These are phyloP conservation scores for Loxodonta africana DNA, from an alignment of 2,113 vertebrate genomes.

Conservation along the genomic window DNA sequence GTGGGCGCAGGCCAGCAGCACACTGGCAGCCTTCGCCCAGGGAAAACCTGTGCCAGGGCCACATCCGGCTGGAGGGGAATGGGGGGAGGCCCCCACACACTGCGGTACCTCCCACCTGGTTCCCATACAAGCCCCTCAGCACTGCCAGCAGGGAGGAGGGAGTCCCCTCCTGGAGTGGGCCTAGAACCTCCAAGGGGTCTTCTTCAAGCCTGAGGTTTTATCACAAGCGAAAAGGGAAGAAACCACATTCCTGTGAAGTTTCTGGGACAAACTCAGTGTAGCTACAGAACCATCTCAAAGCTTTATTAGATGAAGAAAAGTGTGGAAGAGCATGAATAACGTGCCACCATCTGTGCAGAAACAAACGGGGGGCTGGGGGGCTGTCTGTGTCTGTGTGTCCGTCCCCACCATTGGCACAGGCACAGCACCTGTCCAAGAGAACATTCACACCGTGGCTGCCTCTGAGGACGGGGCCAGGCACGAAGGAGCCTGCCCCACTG, in stretches of 20 bases:
- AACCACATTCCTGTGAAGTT: neutral
- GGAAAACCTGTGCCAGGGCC: neutral
- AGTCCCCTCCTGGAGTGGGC: neutral
- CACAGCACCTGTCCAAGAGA: neutral
- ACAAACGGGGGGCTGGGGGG: too few relatives aligned
- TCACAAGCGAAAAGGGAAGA: neutral
- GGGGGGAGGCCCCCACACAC: neutral
- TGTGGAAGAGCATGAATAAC: neutral
- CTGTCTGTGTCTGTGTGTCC: too few relatives aligned
- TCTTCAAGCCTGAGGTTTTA: neutral
- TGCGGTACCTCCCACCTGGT: neutral
- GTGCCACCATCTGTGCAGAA: neutral
- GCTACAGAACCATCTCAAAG: neutral
- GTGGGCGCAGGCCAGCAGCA: neutral
- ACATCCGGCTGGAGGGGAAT: fast-evolving
- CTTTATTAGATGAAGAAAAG: neutral
- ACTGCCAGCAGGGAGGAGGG: neutral
- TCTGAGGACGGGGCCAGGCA: neutral
- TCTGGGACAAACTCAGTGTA: neutral
- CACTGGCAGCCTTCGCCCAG: neutral
- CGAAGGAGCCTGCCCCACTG: neutral
- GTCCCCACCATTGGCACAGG: neutral
- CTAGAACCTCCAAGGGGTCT: neutral
- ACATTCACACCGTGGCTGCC: neutral
- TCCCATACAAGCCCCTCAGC: too few relatives aligned